Evolutionary conservation across 2,113 vertebrate genomes (phyloP).

Genomic region (Gasterosteus nipponicus): DNA sequence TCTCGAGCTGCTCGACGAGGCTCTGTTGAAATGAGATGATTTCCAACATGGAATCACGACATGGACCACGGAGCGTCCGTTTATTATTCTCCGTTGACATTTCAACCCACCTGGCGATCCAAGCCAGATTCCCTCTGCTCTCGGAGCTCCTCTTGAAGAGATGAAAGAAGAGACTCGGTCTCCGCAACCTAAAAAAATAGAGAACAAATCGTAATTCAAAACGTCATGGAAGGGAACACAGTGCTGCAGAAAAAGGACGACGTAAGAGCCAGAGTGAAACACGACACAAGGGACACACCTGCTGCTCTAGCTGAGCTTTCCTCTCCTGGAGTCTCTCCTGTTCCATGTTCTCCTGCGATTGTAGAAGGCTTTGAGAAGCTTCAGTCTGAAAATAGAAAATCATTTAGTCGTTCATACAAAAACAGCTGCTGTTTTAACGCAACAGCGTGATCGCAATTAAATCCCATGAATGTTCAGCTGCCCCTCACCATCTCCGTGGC

Average conservation of each 20-base stretch:
- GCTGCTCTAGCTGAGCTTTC: slow-evolving; percentile 24
- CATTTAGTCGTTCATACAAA: neutral
- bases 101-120: slow-evolving; percentile 12
- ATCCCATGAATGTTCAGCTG: neutral
- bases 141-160: slow-evolving; percentile 24
- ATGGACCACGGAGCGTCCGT: neutral
- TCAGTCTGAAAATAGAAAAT: neutral
- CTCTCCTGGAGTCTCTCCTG: slow-evolving; percentile 20
- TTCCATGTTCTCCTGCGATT: slow-evolving; percentile 2
- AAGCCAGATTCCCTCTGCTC: slow-evolving; percentile 9
- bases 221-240: neutral
- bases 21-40: slow-evolving; percentile 1
- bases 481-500: slow-evolving; percentile 25
- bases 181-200: slow-evolving; percentile 13
- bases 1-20: slow-evolving; percentile 36
- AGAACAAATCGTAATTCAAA: neutral
- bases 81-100: neutral
- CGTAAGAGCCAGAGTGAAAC: neutral
- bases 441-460: neutral
- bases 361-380: slow-evolving; percentile 9
- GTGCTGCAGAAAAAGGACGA: neutral
- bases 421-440: neutral
- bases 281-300: slow-evolving; percentile 17
- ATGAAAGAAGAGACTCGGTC: neutral
- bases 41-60: neutral